phyloP scores from a whole-genome alignment of 1,140 invertebrate genomes.

The Nebria ingens region DNA sequence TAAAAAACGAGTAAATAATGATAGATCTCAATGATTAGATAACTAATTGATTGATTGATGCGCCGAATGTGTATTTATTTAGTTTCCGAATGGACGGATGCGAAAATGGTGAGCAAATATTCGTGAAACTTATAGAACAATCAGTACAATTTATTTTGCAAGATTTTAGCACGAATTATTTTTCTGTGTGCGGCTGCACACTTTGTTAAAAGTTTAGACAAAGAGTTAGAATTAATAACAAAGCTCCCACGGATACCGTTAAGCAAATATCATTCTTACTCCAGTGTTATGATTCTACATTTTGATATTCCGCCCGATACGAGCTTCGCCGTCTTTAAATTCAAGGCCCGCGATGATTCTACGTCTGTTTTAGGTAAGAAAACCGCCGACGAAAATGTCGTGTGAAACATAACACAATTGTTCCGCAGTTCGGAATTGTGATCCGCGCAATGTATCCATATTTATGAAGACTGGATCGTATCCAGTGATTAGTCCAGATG shows the following conservation, averaged over 20 bases:
- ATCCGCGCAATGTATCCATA: conserved; percentile 45
- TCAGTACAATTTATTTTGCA: not conserved
- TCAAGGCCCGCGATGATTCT: conserved; percentile 23
- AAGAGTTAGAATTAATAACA: not conserved
- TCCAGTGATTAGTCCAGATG: conserved; percentile 66
- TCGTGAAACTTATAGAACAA: not conserved
- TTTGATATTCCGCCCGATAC: conserved; percentile 29
- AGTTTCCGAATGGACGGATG: not conserved
- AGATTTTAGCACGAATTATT: not conserved
- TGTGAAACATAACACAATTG: too few species aligned
- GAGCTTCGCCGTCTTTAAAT: conserved; percentile 27
- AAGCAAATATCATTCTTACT: not conserved
- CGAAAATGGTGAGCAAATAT: not conserved
- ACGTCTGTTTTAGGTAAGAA: not conserved
- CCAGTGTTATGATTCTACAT: conserved; percentile 30
- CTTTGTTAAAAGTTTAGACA: not conserved
- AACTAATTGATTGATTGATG: not conserved
- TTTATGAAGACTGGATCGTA: conserved; percentile 63
- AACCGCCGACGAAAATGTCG: too few species aligned
- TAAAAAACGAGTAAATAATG: not conserved
- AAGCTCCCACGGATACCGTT: not conserved
- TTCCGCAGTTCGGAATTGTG: conserved; percentile 42
- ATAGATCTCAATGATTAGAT: not conserved
- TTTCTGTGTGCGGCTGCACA: not conserved
- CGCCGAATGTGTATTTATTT: not conserved